Evolutionary conservation across 2,113 vertebrate species (phyloP).

Genomic region (Mionectes macconnelli): DNA sequence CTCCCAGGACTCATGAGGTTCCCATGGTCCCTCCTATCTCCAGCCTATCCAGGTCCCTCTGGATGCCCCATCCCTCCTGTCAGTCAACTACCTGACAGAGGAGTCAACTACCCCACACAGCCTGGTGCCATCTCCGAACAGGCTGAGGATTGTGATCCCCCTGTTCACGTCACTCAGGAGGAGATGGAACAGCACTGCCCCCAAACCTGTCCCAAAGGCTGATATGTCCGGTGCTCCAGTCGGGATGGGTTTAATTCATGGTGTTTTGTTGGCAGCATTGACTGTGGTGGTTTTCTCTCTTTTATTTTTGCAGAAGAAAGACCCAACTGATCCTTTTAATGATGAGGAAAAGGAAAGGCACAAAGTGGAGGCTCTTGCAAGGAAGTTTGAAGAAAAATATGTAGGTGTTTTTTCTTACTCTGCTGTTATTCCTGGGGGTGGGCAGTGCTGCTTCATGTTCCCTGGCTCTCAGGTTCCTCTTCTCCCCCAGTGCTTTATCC

Average conservation of each 20-base stretch:
- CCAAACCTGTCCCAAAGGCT: background rate
- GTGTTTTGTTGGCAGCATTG: background rate
- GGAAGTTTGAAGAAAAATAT: conserved; percentile 89
- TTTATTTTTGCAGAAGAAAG: conserved; percentile 69
- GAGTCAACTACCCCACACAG: accelerated
- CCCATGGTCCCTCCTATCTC: accelerated
- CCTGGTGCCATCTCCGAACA: background rate
- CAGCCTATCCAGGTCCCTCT: background rate
- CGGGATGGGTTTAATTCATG: background rate
- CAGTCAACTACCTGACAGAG: too few species aligned
- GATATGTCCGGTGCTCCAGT: background rate
- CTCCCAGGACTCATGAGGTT: background rate
- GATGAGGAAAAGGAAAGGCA: conserved; percentile 78
- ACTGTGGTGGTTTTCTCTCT: background rate
- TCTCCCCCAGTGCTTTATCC: background rate
- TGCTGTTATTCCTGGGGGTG: background rate
- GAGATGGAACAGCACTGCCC: background rate
- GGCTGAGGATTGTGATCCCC: background rate
- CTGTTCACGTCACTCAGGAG: accelerated
- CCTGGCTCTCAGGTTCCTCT: background rate
- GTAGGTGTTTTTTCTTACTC: conserved; percentile 67
- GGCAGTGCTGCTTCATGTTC: background rate
- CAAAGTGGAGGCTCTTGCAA: conserved; percentile 80
- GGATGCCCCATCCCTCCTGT: background rate
- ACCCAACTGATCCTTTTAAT: conserved; percentile 67